A percentile compares a stretch with the other conserved stretches of the same genome.
Evolutionary conservation across 2,888 invertebrate species (phyloP).

Genomic region (Calliopum simillimum): DNA sequence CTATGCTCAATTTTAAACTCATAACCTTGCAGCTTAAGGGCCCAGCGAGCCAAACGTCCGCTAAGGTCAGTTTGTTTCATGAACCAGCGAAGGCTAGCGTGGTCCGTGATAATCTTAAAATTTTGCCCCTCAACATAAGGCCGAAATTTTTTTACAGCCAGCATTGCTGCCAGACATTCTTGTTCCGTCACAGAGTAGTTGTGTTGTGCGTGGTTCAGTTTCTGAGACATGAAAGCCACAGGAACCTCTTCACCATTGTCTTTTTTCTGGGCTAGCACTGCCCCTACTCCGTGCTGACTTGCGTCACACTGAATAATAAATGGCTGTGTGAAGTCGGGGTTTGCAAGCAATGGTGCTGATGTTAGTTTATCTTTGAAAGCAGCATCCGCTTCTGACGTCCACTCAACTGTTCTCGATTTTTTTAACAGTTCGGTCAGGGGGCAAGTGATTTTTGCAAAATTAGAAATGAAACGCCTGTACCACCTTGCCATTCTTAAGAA

Average conservation of each 20-base stretch:
- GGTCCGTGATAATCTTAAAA: slow-evolving; percentile 3
- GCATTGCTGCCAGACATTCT: slow-evolving; percentile 42
- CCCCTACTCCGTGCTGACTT: no score
- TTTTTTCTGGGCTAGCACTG: no score
- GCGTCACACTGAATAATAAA: no score
- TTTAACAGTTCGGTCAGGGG: background rate
- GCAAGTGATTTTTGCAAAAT: background rate
- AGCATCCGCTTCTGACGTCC: no score
- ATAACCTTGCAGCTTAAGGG: slow-evolving; percentile 2
- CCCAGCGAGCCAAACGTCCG: slow-evolving; percentile 7
- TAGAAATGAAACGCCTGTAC: background rate
- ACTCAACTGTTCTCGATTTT: background rate
- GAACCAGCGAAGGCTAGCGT: slow-evolving; percentile 18
- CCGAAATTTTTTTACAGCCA: slow-evolving; percentile 39
- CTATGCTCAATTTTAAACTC: background rate
- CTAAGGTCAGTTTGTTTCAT: no score
- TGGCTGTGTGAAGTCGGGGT: slow-evolving; percentile 39
- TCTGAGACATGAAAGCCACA: no score
- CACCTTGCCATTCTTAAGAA: slow-evolving; percentile 3
- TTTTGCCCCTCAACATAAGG: slow-evolving; percentile 31
- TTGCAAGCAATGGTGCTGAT: slow-evolving; percentile 35
- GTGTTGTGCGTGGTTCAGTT: no score
- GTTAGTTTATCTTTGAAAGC: slow-evolving; percentile 36
- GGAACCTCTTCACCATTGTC: no score
- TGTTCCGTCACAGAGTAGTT: no score